Percentiles rank a stretch among this genome's conserved stretches.
These are phyloP conservation scores for Oxycera nigricornis DNA, from an alignment of 2,888 invertebrate genomes.

Conservation along the genomic window DNA sequence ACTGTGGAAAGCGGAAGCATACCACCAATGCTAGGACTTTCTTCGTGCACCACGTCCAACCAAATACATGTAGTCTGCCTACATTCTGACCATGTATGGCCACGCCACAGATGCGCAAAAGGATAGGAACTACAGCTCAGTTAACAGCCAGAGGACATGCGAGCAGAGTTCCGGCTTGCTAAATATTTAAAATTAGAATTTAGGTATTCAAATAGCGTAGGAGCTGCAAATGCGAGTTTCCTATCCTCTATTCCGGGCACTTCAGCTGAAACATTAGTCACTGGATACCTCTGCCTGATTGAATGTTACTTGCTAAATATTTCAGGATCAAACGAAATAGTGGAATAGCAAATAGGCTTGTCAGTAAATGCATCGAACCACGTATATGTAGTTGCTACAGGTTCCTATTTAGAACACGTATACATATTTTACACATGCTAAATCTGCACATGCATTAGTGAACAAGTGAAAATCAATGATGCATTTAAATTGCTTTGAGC, in stretches of 20 bases:
- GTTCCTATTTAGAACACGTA: too few relatives aligned
- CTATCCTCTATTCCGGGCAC: neutral
- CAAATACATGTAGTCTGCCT: neutral
- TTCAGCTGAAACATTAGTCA: neutral
- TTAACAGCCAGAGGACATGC: too few relatives aligned
- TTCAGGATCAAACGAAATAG: neutral
- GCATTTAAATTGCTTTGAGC: too few relatives aligned
- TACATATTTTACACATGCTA: too few relatives aligned
- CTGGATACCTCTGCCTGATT: neutral
- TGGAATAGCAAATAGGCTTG: neutral
- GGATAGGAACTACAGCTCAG: neutral
- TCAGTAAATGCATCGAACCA: neutral
- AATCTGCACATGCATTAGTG: too few relatives aligned
- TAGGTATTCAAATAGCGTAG: neutral
- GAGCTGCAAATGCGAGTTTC: too few relatives aligned
- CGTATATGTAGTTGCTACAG: neutral
- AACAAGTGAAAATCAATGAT: too few relatives aligned
- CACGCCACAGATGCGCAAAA: neutral
- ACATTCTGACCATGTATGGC: neutral
- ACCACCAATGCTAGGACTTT: neutral
- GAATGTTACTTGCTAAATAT: neutral
- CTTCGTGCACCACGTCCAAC: neutral
- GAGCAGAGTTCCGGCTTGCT: too few relatives aligned
- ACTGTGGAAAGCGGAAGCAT: neutral
- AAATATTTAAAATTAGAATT: neutral